Percentiles rank a stretch among this genome's conserved stretches.
Evolutionary conservation across 2,113 vertebrate genomes (phyloP).

Genomic region (Ochotona princeps): DNA sequence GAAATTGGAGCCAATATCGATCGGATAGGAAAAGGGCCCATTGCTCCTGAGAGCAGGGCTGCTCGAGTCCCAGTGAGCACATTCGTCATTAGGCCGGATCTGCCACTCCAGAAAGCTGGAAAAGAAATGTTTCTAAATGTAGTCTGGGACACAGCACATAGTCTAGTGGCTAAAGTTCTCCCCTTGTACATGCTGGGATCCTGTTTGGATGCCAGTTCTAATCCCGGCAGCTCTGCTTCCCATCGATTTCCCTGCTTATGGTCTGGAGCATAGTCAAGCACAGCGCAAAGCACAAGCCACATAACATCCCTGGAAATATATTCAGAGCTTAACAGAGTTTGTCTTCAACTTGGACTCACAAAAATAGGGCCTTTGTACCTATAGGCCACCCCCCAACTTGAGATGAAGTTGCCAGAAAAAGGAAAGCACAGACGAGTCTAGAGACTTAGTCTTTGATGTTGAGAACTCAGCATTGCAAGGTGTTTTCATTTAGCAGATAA

Average conservation of each 20-base stretch:
- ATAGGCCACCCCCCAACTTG: neutral
- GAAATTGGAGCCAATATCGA: slow-evolving; percentile 60
- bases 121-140: neutral
- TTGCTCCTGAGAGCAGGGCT: slow-evolving; percentile 59
- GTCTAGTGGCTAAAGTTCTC: no score
- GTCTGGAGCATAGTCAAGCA: no score
- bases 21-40: slow-evolving; percentile 36
- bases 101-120: neutral
- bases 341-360: slow-evolving; percentile 28
- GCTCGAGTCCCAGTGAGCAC: slow-evolving; percentile 2
- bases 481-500: neutral
- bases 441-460: neutral
- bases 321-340: neutral
- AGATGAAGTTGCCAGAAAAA: slow-evolving; percentile 8
- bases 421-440: neutral
- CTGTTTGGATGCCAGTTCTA: no score
- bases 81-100: slow-evolving; percentile 51
- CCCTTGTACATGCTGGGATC: no score
- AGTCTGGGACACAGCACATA: neutral
- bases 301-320: neutral
- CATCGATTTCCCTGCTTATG: no score
- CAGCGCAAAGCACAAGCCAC: neutral
- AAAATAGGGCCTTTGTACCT: neutral
- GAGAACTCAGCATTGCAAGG: neutral
- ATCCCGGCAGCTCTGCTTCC: no score